phyloP scores from a whole-genome alignment of 2,888 invertebrate genomes.

The Vesta saturnalis region DNA sequence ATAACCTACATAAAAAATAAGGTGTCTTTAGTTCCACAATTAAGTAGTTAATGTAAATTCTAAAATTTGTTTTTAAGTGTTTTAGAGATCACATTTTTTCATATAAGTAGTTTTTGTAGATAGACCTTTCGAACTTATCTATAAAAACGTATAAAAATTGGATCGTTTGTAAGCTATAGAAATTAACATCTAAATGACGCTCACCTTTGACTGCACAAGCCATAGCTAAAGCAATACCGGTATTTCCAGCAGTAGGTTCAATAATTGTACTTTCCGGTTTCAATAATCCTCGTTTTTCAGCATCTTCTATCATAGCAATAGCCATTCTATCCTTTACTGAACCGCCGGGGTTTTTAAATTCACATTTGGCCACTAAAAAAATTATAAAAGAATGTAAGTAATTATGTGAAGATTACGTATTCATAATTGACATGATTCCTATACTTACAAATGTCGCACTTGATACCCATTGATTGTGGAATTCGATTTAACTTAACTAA shows the following conservation, averaged over 20 bases:
- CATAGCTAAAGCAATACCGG: constrained; percentile 94
- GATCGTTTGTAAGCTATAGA: too few species aligned
- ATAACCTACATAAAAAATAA: constrained; percentile 72
- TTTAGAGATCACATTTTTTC: too few species aligned
- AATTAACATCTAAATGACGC: too few species aligned
- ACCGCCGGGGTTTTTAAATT: constrained; percentile 97
- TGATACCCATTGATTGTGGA: constrained; percentile 78
- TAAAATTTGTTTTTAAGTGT: too few species aligned
- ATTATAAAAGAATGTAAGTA: neutral
- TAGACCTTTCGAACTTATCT: too few species aligned
- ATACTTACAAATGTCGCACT: constrained; percentile 88
- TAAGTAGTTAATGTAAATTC: neutral
- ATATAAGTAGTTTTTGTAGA: too few species aligned
- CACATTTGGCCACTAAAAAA: constrained; percentile 94
- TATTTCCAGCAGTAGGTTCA: constrained; percentile 91
- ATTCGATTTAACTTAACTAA: constrained; percentile 82
- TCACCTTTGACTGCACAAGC: constrained; percentile 89
- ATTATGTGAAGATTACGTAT: too few species aligned
- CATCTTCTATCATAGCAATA: constrained; percentile 93
- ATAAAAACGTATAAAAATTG: too few species aligned
- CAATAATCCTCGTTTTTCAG: constrained; percentile 85
- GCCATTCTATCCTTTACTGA: constrained; percentile 97
- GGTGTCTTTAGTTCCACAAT: neutral
- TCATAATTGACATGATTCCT: neutral
- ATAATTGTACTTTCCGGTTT: constrained; percentile 93